Conservation (phyloP, 2,113 vertebrate genomes). For the Gallinago undulata region DNA sequence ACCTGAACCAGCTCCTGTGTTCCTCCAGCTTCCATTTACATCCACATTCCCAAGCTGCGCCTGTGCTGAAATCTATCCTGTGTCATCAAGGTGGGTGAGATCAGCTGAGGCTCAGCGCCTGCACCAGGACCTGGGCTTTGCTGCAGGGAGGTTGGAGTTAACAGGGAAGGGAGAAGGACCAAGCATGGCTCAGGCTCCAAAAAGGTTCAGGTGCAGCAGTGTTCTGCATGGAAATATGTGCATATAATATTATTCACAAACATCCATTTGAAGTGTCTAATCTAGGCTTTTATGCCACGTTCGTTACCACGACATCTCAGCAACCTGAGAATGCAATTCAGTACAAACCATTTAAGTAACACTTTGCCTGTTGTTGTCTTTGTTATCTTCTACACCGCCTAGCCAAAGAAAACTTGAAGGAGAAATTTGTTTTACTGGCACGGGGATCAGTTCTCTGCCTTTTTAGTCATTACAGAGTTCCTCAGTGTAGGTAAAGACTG, state of each 20-base stretch:
- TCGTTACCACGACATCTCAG: not conserved
- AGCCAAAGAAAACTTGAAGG: not conserved
- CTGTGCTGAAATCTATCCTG: not conserved
- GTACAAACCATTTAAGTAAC: not conserved
- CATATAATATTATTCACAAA: not conserved
- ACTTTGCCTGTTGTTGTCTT: not conserved
- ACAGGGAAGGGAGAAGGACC: not conserved
- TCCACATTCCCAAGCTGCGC: accelerated
- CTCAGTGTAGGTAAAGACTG: not conserved
- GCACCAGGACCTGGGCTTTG: not conserved
- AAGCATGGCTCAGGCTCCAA: not conserved
- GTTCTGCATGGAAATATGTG: not conserved
- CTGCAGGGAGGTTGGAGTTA: not conserved
- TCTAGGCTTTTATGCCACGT: not conserved
- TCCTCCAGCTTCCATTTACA: not conserved
- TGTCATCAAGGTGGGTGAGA: no score
- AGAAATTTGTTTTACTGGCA: not conserved
- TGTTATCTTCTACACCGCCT: not conserved
- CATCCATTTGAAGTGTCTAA: not conserved
- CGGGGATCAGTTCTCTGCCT: not conserved
- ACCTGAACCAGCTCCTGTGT: not conserved
- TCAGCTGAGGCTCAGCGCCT: not conserved
- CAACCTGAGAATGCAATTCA: not conserved
- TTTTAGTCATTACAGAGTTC: not conserved
- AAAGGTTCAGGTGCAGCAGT: not conserved